These are phyloP conservation scores for Nomada flava DNA, from an alignment of 2,888 invertebrate species.

Conservation along the genomic window DNA sequence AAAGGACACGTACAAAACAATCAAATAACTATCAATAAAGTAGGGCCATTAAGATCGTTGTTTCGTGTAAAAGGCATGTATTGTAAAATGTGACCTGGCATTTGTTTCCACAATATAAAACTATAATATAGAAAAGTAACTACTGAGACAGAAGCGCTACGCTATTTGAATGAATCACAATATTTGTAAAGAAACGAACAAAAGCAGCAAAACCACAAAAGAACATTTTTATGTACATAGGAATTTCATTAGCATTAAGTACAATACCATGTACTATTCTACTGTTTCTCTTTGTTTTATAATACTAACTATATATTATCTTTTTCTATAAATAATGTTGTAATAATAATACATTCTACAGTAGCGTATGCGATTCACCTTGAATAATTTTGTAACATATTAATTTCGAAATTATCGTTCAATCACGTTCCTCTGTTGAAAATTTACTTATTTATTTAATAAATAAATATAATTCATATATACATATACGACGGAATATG, in stretches of 20 bases:
- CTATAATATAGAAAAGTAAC: constrained; percentile 18
- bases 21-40: constrained; percentile 23
- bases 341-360: constrained; percentile 59
- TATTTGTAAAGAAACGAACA: constrained; percentile 15
- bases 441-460: not conserved
- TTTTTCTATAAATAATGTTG: constrained; percentile 53
- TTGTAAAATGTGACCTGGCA: constrained; percentile 38
- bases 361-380: constrained; percentile 52
- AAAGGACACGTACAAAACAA: constrained; percentile 30
- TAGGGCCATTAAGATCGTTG: constrained; percentile 67
- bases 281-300: constrained; percentile 48
- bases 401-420: constrained; percentile 37
- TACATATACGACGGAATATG: constrained; percentile 11
- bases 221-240: constrained; percentile 70
- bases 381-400: constrained; percentile 49
- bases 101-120: constrained; percentile 34
- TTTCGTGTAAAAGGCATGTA: constrained; percentile 60
- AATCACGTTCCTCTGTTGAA: constrained; percentile 1
- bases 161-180: constrained; percentile 27
- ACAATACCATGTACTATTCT: constrained; percentile 60
- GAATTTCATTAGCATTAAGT: constrained; percentile 64
- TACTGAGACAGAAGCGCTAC: constrained; percentile 24
- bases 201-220: constrained; percentile 1
- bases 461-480: constrained; percentile 28
- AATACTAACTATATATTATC: constrained; percentile 55